Evolutionary conservation across 2,888 invertebrate genomes (phyloP).

Genomic region (Synanthedon formicaeformis): DNA sequence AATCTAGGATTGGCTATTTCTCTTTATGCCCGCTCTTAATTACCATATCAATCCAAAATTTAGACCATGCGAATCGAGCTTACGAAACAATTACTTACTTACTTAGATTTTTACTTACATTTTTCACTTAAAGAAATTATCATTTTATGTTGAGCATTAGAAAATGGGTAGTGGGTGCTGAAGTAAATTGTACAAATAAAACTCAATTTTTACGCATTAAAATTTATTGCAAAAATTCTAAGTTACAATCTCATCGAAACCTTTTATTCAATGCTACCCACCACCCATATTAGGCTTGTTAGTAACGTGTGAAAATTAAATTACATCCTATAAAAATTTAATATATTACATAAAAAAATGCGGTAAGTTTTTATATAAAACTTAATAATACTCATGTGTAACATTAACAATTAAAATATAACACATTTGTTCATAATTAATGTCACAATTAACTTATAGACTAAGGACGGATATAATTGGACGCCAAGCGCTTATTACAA

Average conservation of each 20-base stretch:
- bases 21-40: too few relatives aligned
- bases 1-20: too few relatives aligned
- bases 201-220: conserved; percentile 20
- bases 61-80: too few relatives aligned
- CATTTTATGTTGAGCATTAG: conserved; percentile 14
- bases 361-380: neutral
- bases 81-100: too few relatives aligned
- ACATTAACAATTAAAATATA: too few relatives aligned
- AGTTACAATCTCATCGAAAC: conserved; percentile 17
- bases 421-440: too few relatives aligned
- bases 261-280: conserved; percentile 41
- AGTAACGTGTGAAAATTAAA: conserved; percentile 10
- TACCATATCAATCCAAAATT: too few relatives aligned
- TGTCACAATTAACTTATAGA: too few relatives aligned
- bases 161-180: conserved; percentile 39
- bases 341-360: neutral
- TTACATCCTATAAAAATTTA: neutral
- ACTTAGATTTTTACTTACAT: neutral
- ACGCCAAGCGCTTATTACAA: too few relatives aligned
- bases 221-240: conserved; percentile 31
- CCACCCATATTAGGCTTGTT: conserved; percentile 35
- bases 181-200: conserved; percentile 39
- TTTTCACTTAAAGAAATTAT: neutral
- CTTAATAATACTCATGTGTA: neutral
- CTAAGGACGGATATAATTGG: too few relatives aligned